Evolutionary conservation across 1,140 invertebrate species (phyloP).

Genomic region (Lepeophtheirus salmonis): DNA sequence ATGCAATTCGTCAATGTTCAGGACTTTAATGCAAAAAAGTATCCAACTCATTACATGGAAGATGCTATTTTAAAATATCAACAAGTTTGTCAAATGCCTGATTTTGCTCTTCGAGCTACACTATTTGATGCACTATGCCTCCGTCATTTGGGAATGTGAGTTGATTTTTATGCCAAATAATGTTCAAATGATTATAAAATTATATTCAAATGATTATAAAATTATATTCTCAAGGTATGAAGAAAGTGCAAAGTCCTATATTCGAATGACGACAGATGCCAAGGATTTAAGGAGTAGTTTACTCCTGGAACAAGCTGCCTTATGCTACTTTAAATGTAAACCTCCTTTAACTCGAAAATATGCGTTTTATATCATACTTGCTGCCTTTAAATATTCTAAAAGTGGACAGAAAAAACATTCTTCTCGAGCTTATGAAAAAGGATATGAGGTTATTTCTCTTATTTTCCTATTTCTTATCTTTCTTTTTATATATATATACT

Average conservation of each 20-base stretch:
- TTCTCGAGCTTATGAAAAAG: slow-evolving; percentile 72
- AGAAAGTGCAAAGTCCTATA: slow-evolving; percentile 78
- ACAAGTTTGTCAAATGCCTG: slow-evolving; percentile 64
- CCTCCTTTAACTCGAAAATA: slow-evolving; percentile 71
- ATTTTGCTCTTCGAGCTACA: slow-evolving; percentile 74
- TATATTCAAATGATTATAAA: neutral
- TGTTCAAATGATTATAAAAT: neutral
- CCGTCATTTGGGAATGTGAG: slow-evolving; percentile 46
- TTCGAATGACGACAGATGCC: slow-evolving; percentile 80
- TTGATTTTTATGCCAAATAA: neutral
- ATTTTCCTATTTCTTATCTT: too few relatives aligned
- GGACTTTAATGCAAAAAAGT: slow-evolving; percentile 37
- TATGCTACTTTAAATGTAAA: slow-evolving; percentile 60
- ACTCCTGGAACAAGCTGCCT: slow-evolving; percentile 80
- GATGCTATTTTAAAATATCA: slow-evolving; percentile 75
- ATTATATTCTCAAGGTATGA: slow-evolving; percentile 26
- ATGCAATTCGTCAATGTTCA: slow-evolving; percentile 48
- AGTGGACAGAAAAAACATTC: slow-evolving; percentile 75
- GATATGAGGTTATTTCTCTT: slow-evolving; percentile 61
- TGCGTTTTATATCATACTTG: slow-evolving; percentile 88
- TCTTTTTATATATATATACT: slow-evolving; percentile 18
- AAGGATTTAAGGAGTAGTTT: slow-evolving; percentile 28
- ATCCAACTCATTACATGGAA: slow-evolving; percentile 63
- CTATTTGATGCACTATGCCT: slow-evolving; percentile 68
- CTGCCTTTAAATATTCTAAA: slow-evolving; percentile 73